Evolutionary conservation across 2,797 vertebrate genomes (phyloP), one percentile per base, ranked within the genome.

Genomic region (Gila robusta): DNA sequence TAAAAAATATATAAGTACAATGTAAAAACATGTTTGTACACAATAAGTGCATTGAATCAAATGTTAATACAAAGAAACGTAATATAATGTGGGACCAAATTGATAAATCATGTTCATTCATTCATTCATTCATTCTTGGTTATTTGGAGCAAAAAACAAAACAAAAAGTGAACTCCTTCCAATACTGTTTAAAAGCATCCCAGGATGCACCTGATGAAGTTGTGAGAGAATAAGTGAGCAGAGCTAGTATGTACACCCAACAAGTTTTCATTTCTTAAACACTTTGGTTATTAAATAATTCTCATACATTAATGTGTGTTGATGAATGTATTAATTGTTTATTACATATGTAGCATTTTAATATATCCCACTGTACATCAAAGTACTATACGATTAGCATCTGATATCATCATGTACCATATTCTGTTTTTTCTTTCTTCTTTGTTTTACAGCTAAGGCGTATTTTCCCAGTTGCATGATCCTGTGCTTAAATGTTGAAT

Each of bases 401-500:
- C 26, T 66, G 41, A 80, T 23, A 8, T 67, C 5, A 8, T 7
- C 32, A 32, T 32, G 37, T 39, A 39, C 7, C 52, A 56, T 41
- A 11, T 26, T 6, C 12, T 26, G 16, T 21, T 21, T 67, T 39
- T 39, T 41, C 5, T 7, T 2, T 39, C 28, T 39, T 0, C 8
- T 39, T 9, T 47, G 32, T 47, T 11, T 47, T 17, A 47, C 16
- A 1, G 6, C n/a, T 28, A 47, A 73, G 8, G 71, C n/a, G 9
- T 28, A 47, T 47, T 32, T 44, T 47, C 69, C 6, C 28, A 52
- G 5, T n/a, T 81, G 10, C 41, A 67, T 32, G 37, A 21, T 44
- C n/a, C n/a, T 23, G 69, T 35, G 26, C 85, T 82, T 85, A 70
- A 80, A 87, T 66, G 41, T 62, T 73, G 17, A 12, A 49, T 5